phyloP scores from a whole-genome alignment of 2,113 vertebrate genomes.

The Centropus unirufus region DNA sequence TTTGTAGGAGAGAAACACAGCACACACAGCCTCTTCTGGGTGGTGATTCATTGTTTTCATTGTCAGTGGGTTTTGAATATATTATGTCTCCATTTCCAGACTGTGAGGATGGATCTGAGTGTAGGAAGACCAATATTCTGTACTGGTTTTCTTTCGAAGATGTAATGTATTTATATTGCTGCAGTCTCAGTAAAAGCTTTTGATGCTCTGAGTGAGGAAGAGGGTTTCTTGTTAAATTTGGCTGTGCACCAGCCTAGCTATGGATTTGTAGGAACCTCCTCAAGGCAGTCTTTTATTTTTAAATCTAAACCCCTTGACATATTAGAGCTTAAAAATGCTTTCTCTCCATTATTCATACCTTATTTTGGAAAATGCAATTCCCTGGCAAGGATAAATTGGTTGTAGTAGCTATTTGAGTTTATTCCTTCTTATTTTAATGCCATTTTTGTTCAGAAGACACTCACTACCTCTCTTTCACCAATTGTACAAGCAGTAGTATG shows the following conservation, averaged over 20 bases:
- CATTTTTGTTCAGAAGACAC: neutral
- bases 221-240: constrained; percentile 6
- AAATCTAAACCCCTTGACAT: neutral
- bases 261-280: neutral
- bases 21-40: neutral
- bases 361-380: neutral
- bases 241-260: neutral
- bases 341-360: neutral
- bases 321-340: neutral
- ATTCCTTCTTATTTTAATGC: neutral
- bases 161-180: neutral
- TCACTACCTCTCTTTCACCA: neutral
- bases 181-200: neutral
- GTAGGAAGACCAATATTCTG: neutral
- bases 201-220: neutral
- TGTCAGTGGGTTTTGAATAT: neutral
- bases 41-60: neutral
- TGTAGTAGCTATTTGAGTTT: neutral
- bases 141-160: neutral
- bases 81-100: neutral
- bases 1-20: neutral
- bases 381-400: neutral
- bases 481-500: neutral
- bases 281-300: neutral
- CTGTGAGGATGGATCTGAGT: neutral